Conservation (phyloP, 2,113 vertebrate genomes). For the Sinocyclocheilus grahami region DNA sequence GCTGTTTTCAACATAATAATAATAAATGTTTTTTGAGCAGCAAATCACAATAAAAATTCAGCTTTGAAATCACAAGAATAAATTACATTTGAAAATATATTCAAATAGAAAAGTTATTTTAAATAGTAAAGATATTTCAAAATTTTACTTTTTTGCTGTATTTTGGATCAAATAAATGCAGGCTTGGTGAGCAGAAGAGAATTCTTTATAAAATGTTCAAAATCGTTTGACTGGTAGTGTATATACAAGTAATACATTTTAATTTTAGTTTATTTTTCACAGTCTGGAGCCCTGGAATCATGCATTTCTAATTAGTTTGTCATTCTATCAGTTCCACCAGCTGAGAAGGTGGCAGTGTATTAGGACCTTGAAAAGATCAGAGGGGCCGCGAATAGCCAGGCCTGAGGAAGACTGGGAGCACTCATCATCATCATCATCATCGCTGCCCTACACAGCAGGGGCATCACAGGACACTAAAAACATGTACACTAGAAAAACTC, state of each 20-base stretch:
- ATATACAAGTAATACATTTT: neutral
- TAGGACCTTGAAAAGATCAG: conserved; percentile 64
- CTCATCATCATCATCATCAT: conserved; percentile 55
- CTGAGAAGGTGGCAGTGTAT: conserved; percentile 59
- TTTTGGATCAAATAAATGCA: too few species aligned
- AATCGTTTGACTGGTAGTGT: too few species aligned
- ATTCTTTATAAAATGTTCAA: too few species aligned
- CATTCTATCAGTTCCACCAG: conserved; percentile 54
- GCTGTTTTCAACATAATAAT: too few species aligned
- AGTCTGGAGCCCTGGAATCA: neutral
- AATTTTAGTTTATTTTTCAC: neutral
- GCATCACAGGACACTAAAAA: conserved; percentile 65
- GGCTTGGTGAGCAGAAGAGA: too few species aligned
- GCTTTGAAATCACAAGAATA: too few species aligned
- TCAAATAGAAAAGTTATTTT: too few species aligned
- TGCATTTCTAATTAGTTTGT: conserved; percentile 41
- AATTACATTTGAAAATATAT: too few species aligned
- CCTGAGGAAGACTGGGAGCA: conserved; percentile 69
- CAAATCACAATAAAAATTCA: too few species aligned
- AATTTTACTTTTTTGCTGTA: too few species aligned
- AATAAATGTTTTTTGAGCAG: too few species aligned
- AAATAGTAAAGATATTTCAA: too few species aligned
- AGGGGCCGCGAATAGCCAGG: conserved; percentile 64
- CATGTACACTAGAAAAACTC: neutral
- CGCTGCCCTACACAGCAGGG: conserved; percentile 72